Evolutionary conservation across 2,888 invertebrate species (phyloP).

Genomic region (Dasypolia templi): DNA sequence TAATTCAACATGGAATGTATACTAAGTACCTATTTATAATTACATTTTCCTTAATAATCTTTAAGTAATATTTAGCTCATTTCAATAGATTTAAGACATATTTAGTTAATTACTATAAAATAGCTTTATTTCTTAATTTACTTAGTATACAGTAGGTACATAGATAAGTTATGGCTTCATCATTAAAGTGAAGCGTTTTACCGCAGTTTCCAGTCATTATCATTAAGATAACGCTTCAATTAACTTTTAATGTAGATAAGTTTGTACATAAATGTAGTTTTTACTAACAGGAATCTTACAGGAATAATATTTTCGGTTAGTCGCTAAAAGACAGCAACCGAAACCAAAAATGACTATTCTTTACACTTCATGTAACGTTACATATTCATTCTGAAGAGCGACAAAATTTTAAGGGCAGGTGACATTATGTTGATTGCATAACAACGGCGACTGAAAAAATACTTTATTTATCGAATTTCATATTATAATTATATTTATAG

Average conservation of each 20-base stretch:
- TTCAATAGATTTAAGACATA: conserved; percentile 61
- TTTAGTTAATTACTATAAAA: conserved; percentile 58
- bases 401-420: conserved; percentile 76
- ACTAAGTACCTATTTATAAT: conserved; percentile 52
- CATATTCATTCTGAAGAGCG: conserved; percentile 20
- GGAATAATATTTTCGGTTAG: conserved; percentile 42
- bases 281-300: conserved; percentile 50
- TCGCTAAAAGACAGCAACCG: conserved; percentile 47
- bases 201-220: conserved; percentile 56
- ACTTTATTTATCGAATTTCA: conserved; percentile 42
- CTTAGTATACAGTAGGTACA: conserved; percentile 53
- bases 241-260: conserved; percentile 63
- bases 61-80: conserved; percentile 55
- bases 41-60: conserved; percentile 31
- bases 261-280: conserved; percentile 45
- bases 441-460: conserved; percentile 61
- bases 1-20: conserved; percentile 48
- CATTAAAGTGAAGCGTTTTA: conserved; percentile 45
- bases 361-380: conserved; percentile 22
- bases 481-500: conserved; percentile 57
- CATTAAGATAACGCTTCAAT: conserved; percentile 61
- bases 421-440: conserved; percentile 80
- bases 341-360: conserved; percentile 22
- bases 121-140: conserved; percentile 61
- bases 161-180: conserved; percentile 50